Evolutionary conservation across 2,797 vertebrate species (phyloP), one percentile per base, ranked within the genome.

Genomic region (Gallinago stenura): DNA sequence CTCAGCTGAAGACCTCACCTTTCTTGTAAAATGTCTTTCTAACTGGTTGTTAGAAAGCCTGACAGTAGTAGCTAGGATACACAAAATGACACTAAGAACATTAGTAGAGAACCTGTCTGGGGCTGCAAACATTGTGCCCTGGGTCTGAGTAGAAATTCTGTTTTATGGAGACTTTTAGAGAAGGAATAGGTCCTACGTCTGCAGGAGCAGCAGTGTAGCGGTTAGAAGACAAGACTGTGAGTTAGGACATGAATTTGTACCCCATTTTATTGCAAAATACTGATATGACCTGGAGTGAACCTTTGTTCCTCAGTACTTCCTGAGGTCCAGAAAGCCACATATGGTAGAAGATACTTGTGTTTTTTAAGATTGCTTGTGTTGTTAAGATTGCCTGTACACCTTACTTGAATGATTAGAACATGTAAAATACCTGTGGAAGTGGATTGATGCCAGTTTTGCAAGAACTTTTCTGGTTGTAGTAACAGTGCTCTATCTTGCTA

Each of bases 21-120:
- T 73, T 69, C 75, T 65, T 73, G 70, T 68, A 13, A 56, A 64
- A 50, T 12, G 31, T 50, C 70, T 80, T 73, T 80, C 53, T 45
- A 51, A 26, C 20, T 33, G 58, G 56, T 54, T 51, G 11, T 33
- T 46, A 56, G 35, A 41, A 83, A 25, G 56, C 45, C 11, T 72
- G 33, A 15, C 48, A 72, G 43, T 45, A 66, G 39, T 25, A 54
- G 43, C 50, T 68, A 45, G 15, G 35, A 7, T 54, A 30, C 30
- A 24, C 2, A 0, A 9, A 43, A 58, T 0, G 1, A n/a, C 33
- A 66, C 39, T 11, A 65, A 45, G 53, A 76, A 28, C 8, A 4
- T 50, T 25, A 60, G 41, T 6, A 65, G 90, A 69, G 68, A 60
- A 62, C 7, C 7, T 51, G 41, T 7, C 17, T 26, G 64, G 57